Evolutionary conservation across 2,888 invertebrate genomes (phyloP).

Genomic region (Stenurella melanura): DNA sequence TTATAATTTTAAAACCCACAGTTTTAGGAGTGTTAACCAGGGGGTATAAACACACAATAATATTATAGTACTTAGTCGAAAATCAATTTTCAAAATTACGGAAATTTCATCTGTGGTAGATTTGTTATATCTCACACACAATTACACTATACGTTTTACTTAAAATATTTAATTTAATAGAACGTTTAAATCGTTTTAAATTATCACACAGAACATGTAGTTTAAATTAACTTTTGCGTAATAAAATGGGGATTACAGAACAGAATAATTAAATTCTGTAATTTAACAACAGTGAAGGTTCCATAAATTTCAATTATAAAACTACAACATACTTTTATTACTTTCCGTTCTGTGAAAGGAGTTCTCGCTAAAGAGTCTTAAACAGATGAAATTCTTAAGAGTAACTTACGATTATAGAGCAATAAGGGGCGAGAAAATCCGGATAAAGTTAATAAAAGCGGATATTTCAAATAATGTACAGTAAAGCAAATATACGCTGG

Average conservation of each 20-base stretch:
- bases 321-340: slow-evolving; percentile 37
- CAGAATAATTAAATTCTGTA: slow-evolving; percentile 15
- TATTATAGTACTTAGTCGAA: too few species aligned
- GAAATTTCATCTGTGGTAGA: too few species aligned
- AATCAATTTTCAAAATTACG: too few species aligned
- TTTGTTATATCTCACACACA: too few species aligned
- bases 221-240: neutral
- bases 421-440: slow-evolving; percentile 47
- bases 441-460: slow-evolving; percentile 49
- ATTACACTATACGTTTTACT: too few species aligned
- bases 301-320: slow-evolving; percentile 32
- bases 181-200: too few species aligned
- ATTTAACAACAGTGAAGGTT: slow-evolving; percentile 14
- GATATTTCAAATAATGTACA: slow-evolving; percentile 50
- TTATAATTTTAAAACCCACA: too few species aligned
- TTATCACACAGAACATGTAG: too few species aligned
- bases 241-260: slow-evolving; percentile 5
- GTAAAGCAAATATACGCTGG: slow-evolving; percentile 47
- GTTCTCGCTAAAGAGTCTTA: slow-evolving; percentile 23
- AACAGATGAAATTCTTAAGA: slow-evolving; percentile 39
- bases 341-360: slow-evolving; percentile 11
- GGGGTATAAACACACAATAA: too few species aligned
- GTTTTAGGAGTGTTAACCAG: too few species aligned
- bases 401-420: slow-evolving; percentile 44
- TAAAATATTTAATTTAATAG: too few species aligned